These are phyloP conservation scores for Anguilla obscura DNA, from an alignment of 2,797 vertebrate species.

Conservation along the genomic window DNA sequence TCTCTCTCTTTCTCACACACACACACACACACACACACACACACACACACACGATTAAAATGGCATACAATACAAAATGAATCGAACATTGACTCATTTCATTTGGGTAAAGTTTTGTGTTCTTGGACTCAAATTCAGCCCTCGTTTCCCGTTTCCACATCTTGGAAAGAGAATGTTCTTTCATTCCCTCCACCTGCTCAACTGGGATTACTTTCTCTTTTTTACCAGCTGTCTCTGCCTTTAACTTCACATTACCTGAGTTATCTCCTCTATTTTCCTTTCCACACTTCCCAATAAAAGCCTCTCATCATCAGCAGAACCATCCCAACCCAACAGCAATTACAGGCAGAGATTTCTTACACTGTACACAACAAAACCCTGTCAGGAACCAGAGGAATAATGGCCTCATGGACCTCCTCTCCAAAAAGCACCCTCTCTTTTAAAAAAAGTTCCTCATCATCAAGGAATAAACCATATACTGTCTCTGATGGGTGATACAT, in stretches of 20 bases:
- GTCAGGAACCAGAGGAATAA: background rate
- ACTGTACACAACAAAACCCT: background rate
- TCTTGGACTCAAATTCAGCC: background rate
- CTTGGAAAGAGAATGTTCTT: background rate
- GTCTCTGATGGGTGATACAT: background rate
- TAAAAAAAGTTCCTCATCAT: background rate
- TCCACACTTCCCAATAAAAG: background rate
- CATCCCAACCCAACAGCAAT: background rate
- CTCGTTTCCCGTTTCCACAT: background rate
- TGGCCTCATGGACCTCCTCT: background rate
- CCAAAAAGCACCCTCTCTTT: background rate
- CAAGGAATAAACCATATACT: background rate
- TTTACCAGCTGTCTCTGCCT: background rate
- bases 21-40: background rate
- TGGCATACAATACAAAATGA: background rate
- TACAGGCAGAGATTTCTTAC: background rate
- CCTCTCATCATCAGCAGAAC: background rate
- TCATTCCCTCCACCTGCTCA: background rate
- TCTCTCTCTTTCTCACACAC: no score
- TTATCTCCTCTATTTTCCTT: constrained; percentile 1
- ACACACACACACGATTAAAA: background rate
- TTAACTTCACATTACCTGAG: background rate
- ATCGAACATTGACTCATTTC: background rate
- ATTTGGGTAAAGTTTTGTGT: no score
- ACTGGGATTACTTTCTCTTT: background rate